phyloP scores from a whole-genome alignment of 2,888 invertebrate genomes.

The Platynereis dumerilii region DNA sequence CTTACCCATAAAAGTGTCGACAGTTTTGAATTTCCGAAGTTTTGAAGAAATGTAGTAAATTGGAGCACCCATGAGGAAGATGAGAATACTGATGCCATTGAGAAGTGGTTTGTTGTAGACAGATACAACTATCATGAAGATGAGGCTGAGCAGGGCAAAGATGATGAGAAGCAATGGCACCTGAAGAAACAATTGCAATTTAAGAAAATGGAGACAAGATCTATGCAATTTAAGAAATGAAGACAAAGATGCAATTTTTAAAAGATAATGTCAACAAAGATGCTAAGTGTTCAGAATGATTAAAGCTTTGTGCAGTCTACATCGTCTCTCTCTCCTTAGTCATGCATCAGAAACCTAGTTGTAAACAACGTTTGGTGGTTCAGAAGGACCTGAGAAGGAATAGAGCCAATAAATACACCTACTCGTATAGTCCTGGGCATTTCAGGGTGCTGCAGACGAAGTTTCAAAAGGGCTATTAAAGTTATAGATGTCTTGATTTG shows the following conservation, averaged over 20 bases:
- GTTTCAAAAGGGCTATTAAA: slow-evolving; percentile 11
- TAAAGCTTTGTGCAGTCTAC: too few species aligned
- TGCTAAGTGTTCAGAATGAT: too few species aligned
- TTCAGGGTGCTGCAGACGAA: slow-evolving; percentile 9
- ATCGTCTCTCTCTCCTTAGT: too few species aligned
- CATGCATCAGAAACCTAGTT: too few species aligned
- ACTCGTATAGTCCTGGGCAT: slow-evolving; percentile 15
- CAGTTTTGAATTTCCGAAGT: not conserved
- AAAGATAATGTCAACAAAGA: too few species aligned
- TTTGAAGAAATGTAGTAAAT: not conserved
- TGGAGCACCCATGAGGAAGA: not conserved
- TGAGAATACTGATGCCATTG: slow-evolving; percentile 2
- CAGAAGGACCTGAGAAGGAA: too few species aligned
- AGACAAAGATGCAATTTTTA: too few species aligned
- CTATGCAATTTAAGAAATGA: too few species aligned
- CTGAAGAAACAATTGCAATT: not conserved
- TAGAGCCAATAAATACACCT: not conserved
- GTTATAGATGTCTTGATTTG: slow-evolving; percentile 14
- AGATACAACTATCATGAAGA: not conserved
- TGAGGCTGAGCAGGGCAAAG: not conserved
- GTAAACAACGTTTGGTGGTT: too few species aligned
- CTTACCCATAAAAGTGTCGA: slow-evolving; percentile 1
- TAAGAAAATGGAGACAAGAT: too few species aligned
- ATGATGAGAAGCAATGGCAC: not conserved
- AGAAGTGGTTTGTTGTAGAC: slow-evolving; percentile 4